These are phyloP conservation scores for Pedionomus torquatus DNA, from an alignment of 2,113 vertebrate genomes.

Conservation along the genomic window DNA sequence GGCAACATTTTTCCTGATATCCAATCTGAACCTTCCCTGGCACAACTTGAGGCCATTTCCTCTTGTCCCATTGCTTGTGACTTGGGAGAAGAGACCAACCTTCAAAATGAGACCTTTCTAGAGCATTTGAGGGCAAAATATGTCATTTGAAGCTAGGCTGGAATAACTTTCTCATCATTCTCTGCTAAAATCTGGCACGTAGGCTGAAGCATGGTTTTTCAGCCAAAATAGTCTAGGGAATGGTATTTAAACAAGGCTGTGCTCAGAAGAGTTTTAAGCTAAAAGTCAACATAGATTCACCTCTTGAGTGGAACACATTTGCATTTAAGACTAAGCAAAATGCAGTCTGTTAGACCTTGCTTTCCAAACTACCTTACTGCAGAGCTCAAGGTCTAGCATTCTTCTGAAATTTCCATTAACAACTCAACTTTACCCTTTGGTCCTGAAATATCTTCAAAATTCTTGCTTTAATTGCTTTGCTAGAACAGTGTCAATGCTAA, in stretches of 20 bases:
- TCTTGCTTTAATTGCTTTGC: slow-evolving; percentile 6
- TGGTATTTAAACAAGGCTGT: slow-evolving; percentile 32
- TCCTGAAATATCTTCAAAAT: neutral
- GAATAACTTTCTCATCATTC: neutral
- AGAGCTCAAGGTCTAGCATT: neutral
- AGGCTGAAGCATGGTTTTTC: slow-evolving; percentile 3
- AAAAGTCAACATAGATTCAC: neutral
- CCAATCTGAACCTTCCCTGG: too few species aligned
- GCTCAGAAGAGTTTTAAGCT: neutral
- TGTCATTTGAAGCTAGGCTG: neutral
- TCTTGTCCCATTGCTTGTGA: too few species aligned
- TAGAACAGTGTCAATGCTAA: slow-evolving; percentile 7
- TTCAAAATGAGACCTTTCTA: neutral
- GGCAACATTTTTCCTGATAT: too few species aligned
- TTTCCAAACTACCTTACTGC: neutral
- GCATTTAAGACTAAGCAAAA: neutral
- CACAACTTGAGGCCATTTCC: too few species aligned
- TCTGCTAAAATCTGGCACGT: slow-evolving; percentile 2
- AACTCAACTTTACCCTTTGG: neutral
- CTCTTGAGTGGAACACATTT: neutral
- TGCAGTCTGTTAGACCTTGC: neutral
- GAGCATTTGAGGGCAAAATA: neutral
- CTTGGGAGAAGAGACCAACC: too few species aligned
- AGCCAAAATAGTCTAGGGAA: slow-evolving; percentile 26
- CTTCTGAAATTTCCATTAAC: neutral